These are phyloP conservation scores for Pogona vitticeps DNA, from an alignment of 2,113 vertebrate genomes.

Conservation along the genomic window DNA sequence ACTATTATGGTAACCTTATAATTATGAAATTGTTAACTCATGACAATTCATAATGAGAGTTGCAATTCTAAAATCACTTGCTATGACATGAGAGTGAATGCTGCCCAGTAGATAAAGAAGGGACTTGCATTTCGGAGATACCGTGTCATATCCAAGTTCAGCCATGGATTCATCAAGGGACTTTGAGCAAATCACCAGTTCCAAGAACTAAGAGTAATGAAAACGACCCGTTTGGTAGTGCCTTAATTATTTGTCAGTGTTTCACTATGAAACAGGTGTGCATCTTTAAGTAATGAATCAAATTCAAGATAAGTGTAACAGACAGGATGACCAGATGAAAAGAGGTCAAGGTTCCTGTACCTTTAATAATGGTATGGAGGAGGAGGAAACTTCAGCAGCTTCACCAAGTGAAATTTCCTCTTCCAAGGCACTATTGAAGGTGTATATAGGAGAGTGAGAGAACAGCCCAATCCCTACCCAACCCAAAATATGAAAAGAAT, in stretches of 20 bases:
- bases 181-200: not conserved
- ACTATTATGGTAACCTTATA: slow-evolving; percentile 16
- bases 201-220: not conserved
- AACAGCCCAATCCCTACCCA: too few relatives aligned
- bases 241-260: not conserved
- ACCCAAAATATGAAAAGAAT: too few relatives aligned
- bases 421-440: too few relatives aligned
- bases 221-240: not conserved
- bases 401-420: too few relatives aligned
- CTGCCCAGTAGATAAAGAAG: not conserved
- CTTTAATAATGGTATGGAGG: too few relatives aligned
- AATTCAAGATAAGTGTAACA: not conserved
- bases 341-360: too few relatives aligned
- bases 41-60: not conserved
- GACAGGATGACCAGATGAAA: too few relatives aligned
- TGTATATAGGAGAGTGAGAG: too few relatives aligned
- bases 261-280: not conserved
- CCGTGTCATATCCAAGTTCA: not conserved
- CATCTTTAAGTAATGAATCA: not conserved
- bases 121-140: not conserved
- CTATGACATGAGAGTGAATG: not conserved
- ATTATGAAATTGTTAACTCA: slow-evolving; percentile 19
- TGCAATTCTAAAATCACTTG: not conserved
- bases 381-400: too few relatives aligned
- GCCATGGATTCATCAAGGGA: not conserved